Conservation (phyloP, 2,113 vertebrate genomes). For the Seriola quinqueradiata region DNA sequence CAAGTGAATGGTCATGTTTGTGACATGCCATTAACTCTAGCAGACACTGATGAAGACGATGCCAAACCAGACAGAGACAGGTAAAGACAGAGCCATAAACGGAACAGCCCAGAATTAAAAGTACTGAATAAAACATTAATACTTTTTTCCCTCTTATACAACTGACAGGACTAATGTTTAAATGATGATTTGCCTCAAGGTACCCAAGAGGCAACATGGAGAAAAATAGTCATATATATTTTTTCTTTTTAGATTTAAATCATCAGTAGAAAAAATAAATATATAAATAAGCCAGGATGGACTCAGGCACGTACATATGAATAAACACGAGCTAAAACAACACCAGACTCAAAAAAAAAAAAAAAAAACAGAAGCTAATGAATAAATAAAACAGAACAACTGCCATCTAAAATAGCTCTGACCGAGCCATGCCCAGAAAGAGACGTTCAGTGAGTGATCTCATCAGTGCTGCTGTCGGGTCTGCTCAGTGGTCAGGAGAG, state of each 20-base stretch:
- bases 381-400: constrained; percentile 64
- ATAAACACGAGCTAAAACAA: constrained; percentile 3
- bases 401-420: constrained; percentile 42
- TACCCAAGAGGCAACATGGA: constrained; percentile 45
- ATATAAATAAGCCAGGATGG: background rate
- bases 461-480: constrained; percentile 59
- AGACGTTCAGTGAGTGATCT: constrained; percentile 50
- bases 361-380: constrained; percentile 31
- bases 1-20: background rate
- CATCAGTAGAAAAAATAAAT: background rate
- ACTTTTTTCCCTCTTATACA: constrained; percentile 51
- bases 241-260: constrained; percentile 37
- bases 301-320: constrained; percentile 2
- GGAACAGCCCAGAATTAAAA: constrained; percentile 60
- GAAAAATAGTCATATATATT: constrained; percentile 25
- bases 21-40: constrained; percentile 3
- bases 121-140: constrained; percentile 74
- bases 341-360: constrained; percentile 15
- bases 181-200: constrained; percentile 75
- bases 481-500: constrained; percentile 44
- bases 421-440: constrained; percentile 15
- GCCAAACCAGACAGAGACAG: constrained; percentile 42
- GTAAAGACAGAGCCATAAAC: constrained; percentile 28
- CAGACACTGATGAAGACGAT: constrained; percentile 25
- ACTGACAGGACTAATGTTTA: constrained; percentile 76